Evolutionary conservation across 2,888 invertebrate species (phyloP).

Genomic region (Auanema sp.): DNA sequence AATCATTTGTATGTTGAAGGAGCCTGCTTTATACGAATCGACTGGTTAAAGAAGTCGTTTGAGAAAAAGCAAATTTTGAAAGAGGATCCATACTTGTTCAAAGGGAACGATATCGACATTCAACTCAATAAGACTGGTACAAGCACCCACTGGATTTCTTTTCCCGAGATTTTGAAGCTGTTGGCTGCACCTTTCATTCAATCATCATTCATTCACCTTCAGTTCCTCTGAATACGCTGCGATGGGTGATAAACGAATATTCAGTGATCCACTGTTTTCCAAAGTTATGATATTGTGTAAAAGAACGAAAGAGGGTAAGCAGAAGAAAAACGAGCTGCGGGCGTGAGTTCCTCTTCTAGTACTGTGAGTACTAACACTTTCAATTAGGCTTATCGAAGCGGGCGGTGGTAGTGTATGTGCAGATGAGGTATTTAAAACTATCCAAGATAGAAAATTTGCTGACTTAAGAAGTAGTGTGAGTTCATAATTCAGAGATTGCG

Average conservation of each 20-base stretch:
- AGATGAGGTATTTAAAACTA: neutral
- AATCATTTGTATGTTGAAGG: neutral
- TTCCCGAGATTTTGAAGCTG: no score
- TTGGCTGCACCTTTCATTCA: neutral
- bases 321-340: neutral
- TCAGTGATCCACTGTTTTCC: neutral
- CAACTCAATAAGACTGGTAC: no score
- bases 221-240: neutral
- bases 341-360: neutral
- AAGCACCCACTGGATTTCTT: no score
- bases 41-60: neutral
- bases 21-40: neutral
- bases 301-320: neutral
- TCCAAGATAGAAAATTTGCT: neutral
- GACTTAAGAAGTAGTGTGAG: neutral
- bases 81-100: neutral
- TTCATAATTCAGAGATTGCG: neutral
- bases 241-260: neutral
- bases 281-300: neutral
- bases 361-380: no score
- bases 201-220: neutral
- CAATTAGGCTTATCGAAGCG: conserved; percentile 2
- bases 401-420: neutral
- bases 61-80: neutral
- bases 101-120: no score